Evolutionary conservation across 2,888 invertebrate genomes (phyloP), one percentile per base, ranked within the genome.

Genomic region (Ypsolopha sequella): DNA sequence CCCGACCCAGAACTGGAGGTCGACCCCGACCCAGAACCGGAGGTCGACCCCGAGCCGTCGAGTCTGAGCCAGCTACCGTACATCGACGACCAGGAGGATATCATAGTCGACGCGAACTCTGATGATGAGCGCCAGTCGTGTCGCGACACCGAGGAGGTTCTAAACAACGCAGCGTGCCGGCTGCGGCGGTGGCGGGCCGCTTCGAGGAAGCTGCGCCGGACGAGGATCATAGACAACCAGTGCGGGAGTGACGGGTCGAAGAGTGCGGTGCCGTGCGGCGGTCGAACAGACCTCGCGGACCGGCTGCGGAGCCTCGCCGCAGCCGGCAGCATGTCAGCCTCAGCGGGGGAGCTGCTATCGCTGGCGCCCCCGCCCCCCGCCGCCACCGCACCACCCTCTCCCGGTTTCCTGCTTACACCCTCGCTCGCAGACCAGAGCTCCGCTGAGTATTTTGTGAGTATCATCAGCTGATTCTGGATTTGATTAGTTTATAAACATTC

Each of bases 101-200:
- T 60, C 1, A 76, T 76, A 7, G 72, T 68, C 6, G 58, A 57
- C 50, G 56, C 60, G 48, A 75, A 70, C 60, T 80, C 80, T 35
- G 82, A 78, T 41, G 82, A 73, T 47, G 85, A 84, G 53, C 72
- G 64, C 38, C 61, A 64, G 47, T 68, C 61, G 48, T 60, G 57
- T 50, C 74, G 71, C 10, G 84, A 76, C 35, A 76, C 84, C 0
- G 78, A 80, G 8, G 82, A 80, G 55, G 76, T 79, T 53, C 60
- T 79, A 41, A 81, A 79, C 61, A 86, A 80, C 58, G 84, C 82
- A 1, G 87, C 82, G 38, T 82, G 87, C 58, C 76, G 88, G 51
- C 68, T 89, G 62, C 76, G 84, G 56, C 68, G 86, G 47, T 86
- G 88, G 75, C 81, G 87, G 39, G 87, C 88, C 46, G 80, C 88